phyloP scores from a whole-genome alignment of 37 sponge, comb jelly and placozoan species.

The Oscarella lobularis region DNA sequence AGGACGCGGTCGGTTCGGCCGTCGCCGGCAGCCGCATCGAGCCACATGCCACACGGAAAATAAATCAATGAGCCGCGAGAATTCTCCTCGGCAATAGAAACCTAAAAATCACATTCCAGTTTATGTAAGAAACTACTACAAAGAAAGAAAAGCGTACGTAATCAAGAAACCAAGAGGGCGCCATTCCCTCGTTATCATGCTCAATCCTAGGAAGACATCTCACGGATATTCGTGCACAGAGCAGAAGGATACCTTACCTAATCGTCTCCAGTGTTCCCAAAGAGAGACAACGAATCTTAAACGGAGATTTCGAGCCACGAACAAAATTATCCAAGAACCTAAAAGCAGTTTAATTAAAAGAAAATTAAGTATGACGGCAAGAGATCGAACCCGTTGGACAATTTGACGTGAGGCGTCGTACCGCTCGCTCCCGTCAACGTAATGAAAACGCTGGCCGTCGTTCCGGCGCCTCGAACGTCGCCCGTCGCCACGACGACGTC shows the following conservation, averaged over 20 bases:
- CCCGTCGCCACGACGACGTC: neutral
- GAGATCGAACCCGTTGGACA: neutral
- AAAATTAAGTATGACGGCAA: neutral
- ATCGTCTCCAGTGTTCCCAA: neutral
- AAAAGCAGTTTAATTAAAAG: neutral
- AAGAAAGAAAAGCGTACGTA: too few species aligned
- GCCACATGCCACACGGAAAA: constrained; percentile 2
- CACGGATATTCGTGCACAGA: too few species aligned
- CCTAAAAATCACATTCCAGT: neutral
- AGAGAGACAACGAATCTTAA: neutral
- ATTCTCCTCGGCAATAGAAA: neutral
- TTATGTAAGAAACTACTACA: neutral
- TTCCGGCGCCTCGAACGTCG: neutral
- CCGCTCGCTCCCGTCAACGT: neutral
- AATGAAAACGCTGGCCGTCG: neutral
- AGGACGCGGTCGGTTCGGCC: neutral
- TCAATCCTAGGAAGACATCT: neutral
- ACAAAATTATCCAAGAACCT: neutral
- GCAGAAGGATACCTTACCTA: too few species aligned
- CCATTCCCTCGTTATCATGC: neutral
- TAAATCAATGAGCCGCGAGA: neutral
- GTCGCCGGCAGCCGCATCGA: neutral
- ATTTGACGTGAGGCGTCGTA: neutral
- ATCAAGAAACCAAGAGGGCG: neutral
- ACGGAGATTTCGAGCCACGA: neutral